These are phyloP conservation scores for Drosophila testacea DNA, from an alignment of 2,888 invertebrate genomes.

Conservation along the genomic window DNA sequence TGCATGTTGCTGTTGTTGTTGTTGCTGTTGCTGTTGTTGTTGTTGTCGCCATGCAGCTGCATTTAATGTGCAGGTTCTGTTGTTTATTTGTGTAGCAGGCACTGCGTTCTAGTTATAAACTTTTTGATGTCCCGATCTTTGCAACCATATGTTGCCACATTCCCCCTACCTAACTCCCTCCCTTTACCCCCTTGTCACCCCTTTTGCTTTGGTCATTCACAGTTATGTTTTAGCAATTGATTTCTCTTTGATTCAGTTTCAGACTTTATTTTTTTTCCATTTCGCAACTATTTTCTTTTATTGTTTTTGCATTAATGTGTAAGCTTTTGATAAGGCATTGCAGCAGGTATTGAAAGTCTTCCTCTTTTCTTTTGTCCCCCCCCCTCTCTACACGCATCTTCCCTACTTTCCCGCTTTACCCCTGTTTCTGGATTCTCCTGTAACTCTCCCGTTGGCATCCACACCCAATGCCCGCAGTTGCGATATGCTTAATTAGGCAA, in stretches of 20 bases:
- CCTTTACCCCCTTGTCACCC: too few relatives aligned
- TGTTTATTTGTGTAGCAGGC: conserved; percentile 52
- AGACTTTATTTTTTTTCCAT: not conserved
- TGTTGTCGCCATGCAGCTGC: conserved; percentile 52
- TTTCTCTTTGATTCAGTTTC: conserved; percentile 1
- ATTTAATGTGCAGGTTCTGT: conserved; percentile 55
- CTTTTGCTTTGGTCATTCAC: not conserved
- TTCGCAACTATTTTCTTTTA: conserved; percentile 2
- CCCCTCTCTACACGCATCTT: not conserved
- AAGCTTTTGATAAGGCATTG: conserved; percentile 9
- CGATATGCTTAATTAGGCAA: conserved; percentile 79
- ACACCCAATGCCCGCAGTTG: conserved; percentile 55
- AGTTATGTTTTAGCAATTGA: conserved; percentile 1
- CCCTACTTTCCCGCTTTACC: not conserved
- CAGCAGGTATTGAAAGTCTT: conserved; percentile 12
- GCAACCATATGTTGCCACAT: conserved; percentile 45
- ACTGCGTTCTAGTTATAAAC: conserved; percentile 52
- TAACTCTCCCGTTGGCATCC: conserved; percentile 18
- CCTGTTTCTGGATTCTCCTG: not conserved
- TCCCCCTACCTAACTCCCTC: not conserved
- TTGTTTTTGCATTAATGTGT: not conserved
- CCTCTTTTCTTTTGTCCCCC: not conserved
- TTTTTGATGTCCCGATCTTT: conserved; percentile 30
- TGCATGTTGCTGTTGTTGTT: conserved; percentile 27
- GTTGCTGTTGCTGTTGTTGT: conserved; percentile 23